Evolutionary conservation across 2,888 invertebrate genomes (phyloP), one percentile per base, ranked within the genome.

Genomic region (Mactromeris polynyma): DNA sequence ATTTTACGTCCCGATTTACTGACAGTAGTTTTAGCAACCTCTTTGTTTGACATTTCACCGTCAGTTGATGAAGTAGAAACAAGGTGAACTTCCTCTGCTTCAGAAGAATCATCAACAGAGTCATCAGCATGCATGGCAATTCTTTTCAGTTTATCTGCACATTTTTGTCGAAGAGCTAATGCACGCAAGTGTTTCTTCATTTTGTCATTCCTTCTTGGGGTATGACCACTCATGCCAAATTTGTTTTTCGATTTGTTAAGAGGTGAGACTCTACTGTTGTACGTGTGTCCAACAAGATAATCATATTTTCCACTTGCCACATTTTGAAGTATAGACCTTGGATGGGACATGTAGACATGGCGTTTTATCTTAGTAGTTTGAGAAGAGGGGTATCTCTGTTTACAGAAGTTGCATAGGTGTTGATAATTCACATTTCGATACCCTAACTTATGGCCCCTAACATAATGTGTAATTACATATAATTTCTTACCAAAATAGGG

Each of bases 131-230:
- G 73, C 73, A 73, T 77, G 40, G 91, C 86, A 38, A 92, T 82
- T 81, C 84, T 88, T 69, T 81, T 89, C 6, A 92, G 79, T 31
- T 90, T 92, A 40, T 90, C 92, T n/a, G 92, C 90, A 92, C 89
- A 89, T 78, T 81, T 89, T 40, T 87, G 83, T 51, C 90, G 79
- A 2, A 87, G 46, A 73, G 89, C 92, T 36, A 90, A 36, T n/a
- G 92, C 90, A 46, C 88, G 90, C 38, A 88, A n/a, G 64, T 90
- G 89, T 73, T 89, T 89, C 33, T 73, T 84, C 0, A 73, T 36
- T 69, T 90, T 92, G 6, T 86, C 86, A n/a, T 40, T 77, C 36
- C 78, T 84, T 36, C 31, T 31, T 21, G 51, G 51, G 26, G 78
- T 54, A 78, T 21, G 36, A 33, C 77, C 77, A 77, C 31, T 26